Conservation (phyloP, 1,140 invertebrate species). For the Hylaeus anthracinus region DNA sequence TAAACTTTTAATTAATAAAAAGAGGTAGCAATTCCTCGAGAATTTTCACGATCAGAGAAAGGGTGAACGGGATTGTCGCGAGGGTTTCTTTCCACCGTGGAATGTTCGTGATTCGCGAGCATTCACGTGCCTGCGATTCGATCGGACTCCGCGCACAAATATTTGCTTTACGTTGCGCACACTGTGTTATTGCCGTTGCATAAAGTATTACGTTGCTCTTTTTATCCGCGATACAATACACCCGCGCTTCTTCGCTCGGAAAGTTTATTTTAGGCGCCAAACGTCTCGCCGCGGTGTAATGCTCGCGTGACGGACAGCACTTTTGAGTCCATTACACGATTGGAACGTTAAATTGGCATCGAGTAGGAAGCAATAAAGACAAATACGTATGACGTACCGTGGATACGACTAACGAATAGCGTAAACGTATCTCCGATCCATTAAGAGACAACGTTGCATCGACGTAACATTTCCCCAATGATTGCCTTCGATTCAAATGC, state of each 20-base stretch:
- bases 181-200: neutral
- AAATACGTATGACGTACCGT: neutral
- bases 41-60: too few species aligned
- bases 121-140: neutral
- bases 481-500: neutral
- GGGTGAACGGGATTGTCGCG: too few species aligned
- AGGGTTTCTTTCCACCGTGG: too few species aligned
- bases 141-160: constrained; percentile 5
- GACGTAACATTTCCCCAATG: neutral
- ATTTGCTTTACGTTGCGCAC: neutral
- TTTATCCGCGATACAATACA: neutral
- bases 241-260: neutral
- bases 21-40: too few species aligned
- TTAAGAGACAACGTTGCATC: too few species aligned
- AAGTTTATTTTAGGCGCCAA: neutral
- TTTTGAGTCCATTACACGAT: constrained; percentile 34
- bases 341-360: constrained; percentile 31
- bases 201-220: neutral
- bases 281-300: neutral
- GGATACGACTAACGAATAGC: neutral
- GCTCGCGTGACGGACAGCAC: constrained; percentile 27
- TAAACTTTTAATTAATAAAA: too few species aligned
- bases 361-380: constrained; percentile 8
- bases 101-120: neutral
- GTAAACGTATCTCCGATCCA: neutral